Evolutionary conservation across 2,888 invertebrate species (phyloP).

Genomic region (Gastrophysa polygoni): DNA sequence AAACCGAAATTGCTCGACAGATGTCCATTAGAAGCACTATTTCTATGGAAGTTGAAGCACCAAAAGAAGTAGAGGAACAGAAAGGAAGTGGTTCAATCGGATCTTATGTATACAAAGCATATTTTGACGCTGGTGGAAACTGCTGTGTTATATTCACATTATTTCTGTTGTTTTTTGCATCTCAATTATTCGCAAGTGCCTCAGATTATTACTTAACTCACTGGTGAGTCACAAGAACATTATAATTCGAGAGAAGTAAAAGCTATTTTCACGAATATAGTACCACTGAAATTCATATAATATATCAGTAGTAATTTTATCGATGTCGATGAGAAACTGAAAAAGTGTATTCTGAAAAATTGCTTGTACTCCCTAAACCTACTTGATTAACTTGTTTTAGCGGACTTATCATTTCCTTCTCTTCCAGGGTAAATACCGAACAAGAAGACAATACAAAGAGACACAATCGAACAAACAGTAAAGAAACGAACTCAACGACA

Average conservation of each 20-base stretch:
- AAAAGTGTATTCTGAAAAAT: neutral
- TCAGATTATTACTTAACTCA: constrained; percentile 83
- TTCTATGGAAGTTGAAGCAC: constrained; percentile 56
- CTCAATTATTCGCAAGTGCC: constrained; percentile 77
- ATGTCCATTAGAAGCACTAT: constrained; percentile 63
- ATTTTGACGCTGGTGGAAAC: constrained; percentile 77
- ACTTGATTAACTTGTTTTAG: neutral
- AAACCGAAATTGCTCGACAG: constrained; percentile 48
- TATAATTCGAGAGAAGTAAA: too few relatives aligned
- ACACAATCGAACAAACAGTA: constrained; percentile 9
- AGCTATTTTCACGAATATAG: too few relatives aligned
- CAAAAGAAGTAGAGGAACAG: constrained; percentile 62
- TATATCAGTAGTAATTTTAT: too few relatives aligned
- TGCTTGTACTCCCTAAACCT: too few relatives aligned
- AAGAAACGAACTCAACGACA: constrained; percentile 6
- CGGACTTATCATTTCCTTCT: neutral
- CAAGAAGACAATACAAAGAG: constrained; percentile 38
- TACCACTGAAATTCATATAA: too few relatives aligned
- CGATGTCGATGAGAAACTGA: too few relatives aligned
- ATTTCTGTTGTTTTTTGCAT: constrained; percentile 67
- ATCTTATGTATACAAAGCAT: constrained; percentile 68
- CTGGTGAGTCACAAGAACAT: constrained; percentile 64
- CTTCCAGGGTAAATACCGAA: constrained; percentile 50
- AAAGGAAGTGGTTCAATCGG: constrained; percentile 66
- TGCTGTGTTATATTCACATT: constrained; percentile 67